Base-by-base conservation (phyloP, 23 tunicate species). In the Halocynthia aurantium region DNA sequence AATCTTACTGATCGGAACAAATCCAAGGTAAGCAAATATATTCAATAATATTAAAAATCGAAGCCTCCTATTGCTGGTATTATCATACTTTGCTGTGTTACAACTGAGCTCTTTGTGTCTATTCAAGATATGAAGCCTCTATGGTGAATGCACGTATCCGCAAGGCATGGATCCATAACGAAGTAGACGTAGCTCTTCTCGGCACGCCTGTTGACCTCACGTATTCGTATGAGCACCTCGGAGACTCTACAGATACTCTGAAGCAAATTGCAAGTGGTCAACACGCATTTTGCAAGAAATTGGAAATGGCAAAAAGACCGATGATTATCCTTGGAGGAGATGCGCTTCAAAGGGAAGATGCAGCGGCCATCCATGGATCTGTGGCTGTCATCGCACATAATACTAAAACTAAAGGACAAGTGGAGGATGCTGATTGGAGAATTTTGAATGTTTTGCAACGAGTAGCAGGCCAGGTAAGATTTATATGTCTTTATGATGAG, bases 131-230 rank as follows among this genome's bases (percentile, higher is more conserved):
- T 53, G 99, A 96, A 71, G 99, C 99, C 50, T 96, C 99, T 6
- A 51, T 96, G 74, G 67, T 96, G 61, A 96, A 96, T 76, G 99
- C 99, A 6, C 55, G 99, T 60, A 70, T 96, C 52, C 74, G 99
- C 75, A 96, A 96, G 80, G 74, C 96, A 5, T 96, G 99, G 99
- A 63, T 89, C 52, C 99, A 96, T 69, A 89, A 85, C 55, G 99
- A 90, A 68, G 65, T 86, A 52, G 96, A 90, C 44, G 88, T 96
- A n/a, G 93, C 96, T 31, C 53, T 90, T 65, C 72, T 96, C 51
- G 99, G 99, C 31, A 81, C 86, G 55, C 87, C 90, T 69, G 85
- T 96, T 54, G 96, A 96, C 68, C 87, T 96, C 57, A 90, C 99
- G 15, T 96, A 96, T 67, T 72, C 96, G 13, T 89, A 96, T 53